Evolutionary conservation across 2,888 invertebrate species (phyloP).

Genomic region (Phengaris arion): DNA sequence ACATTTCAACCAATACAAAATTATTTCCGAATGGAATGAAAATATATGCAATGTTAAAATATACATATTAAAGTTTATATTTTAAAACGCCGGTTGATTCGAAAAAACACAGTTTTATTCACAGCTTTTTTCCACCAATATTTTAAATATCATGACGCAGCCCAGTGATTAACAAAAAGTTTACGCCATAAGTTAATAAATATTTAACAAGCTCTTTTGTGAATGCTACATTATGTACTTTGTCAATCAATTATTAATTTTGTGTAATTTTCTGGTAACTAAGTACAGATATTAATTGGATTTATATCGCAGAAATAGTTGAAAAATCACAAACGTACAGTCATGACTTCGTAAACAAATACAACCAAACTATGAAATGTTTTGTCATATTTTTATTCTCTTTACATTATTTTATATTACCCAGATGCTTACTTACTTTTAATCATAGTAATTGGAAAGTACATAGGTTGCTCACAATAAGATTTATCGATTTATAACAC

Average conservation of each 20-base stretch:
- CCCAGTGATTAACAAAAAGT: not conserved
- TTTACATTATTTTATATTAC: too few relatives aligned
- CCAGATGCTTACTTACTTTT: too few relatives aligned
- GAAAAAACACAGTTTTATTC: conserved; percentile 17
- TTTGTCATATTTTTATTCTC: too few relatives aligned
- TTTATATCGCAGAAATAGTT: too few relatives aligned
- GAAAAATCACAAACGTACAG: too few relatives aligned
- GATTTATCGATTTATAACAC: too few relatives aligned
- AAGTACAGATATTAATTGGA: too few relatives aligned
- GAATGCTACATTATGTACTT: not conserved
- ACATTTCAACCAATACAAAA: not conserved
- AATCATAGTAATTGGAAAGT: too few relatives aligned
- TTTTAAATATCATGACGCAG: not conserved
- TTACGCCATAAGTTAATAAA: not conserved
- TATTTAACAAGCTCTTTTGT: not conserved
- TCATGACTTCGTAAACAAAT: too few relatives aligned
- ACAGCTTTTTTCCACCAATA: not conserved
- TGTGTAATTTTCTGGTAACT: not conserved
- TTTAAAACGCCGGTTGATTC: conserved; percentile 18
- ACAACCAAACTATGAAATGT: too few relatives aligned
- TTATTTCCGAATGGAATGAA: conserved; percentile 10
- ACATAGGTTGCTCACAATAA: too few relatives aligned
- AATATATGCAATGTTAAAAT: conserved; percentile 5
- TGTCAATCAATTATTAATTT: not conserved
- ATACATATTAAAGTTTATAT: conserved; percentile 14